phyloP scores from a whole-genome alignment of 1,140 invertebrate species.

The Aphaenogaster rudis region DNA sequence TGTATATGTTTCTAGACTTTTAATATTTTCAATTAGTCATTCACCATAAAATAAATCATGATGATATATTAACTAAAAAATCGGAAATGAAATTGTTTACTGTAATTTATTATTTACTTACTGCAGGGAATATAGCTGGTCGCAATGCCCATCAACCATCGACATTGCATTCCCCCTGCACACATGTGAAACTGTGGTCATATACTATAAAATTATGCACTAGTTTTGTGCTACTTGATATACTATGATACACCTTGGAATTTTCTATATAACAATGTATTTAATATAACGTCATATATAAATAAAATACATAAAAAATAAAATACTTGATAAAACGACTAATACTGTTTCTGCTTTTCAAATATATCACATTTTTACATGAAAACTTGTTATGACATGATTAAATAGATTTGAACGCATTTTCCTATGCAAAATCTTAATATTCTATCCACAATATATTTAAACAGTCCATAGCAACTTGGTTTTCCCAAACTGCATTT shows the following conservation, averaged over 20 bases:
- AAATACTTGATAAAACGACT: constrained; percentile 18
- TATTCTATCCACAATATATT: neutral
- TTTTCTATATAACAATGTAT: neutral
- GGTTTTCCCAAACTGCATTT: neutral
- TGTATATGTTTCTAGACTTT: neutral
- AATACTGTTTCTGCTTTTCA: constrained; percentile 51
- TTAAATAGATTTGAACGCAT: neutral
- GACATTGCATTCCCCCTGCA: constrained; percentile 87
- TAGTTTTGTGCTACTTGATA: constrained; percentile 33
- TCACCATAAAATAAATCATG: constrained; percentile 5
- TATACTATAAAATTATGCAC: constrained; percentile 77
- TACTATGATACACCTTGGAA: neutral
- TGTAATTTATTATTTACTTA: constrained; percentile 84
- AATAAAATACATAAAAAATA: constrained; percentile 30
- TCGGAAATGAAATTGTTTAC: constrained; percentile 71
- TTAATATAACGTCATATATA: constrained; percentile 1
- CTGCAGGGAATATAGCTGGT: constrained; percentile 87
- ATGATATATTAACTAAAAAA: constrained; percentile 18
- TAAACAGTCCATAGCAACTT: neutral
- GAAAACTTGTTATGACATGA: neutral
- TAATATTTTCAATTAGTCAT: neutral
- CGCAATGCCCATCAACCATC: constrained; percentile 86
- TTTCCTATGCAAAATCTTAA: constrained; percentile 3
- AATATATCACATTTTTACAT: neutral
- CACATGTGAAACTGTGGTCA: constrained; percentile 85